Conservation (phyloP, 2,888 invertebrate genomes). For the Acanthosepion pharaonis region DNA sequence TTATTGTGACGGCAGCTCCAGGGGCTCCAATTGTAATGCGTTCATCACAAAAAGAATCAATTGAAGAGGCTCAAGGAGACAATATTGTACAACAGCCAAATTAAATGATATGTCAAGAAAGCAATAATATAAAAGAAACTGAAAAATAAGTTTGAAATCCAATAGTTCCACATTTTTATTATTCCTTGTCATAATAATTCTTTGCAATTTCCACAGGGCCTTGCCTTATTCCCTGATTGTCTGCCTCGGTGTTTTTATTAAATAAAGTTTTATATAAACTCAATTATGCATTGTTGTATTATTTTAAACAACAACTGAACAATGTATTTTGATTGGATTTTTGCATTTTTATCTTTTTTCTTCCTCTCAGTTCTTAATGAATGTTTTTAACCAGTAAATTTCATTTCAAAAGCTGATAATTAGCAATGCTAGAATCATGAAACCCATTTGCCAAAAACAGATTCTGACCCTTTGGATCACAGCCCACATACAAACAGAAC, state of each 20-base stretch:
- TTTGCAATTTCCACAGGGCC: neutral
- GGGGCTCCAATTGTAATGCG: slow-evolving; percentile 58
- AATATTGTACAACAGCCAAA: neutral
- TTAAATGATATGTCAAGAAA: neutral
- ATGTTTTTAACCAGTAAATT: no score
- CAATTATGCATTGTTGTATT: neutral
- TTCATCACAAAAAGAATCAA: neutral
- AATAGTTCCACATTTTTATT: neutral
- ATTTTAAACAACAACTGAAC: neutral
- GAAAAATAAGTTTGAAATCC: neutral
- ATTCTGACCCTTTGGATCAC: no score
- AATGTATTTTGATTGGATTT: neutral
- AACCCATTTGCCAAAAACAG: no score
- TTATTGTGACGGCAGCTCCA: slow-evolving; percentile 67
- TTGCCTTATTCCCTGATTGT: neutral
- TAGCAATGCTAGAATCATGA: no score
- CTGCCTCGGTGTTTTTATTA: neutral
- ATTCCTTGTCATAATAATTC: neutral
- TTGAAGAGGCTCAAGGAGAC: neutral
- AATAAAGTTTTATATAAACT: neutral
- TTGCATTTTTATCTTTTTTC: no score
- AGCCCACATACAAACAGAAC: no score
- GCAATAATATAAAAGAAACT: neutral
- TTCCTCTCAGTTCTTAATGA: no score
- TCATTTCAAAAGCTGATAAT: no score